Evolutionary conservation across 2,113 vertebrate genomes (phyloP), one percentile per base, ranked within the genome.

Genomic region (Thalassarche chlororhynchos): DNA sequence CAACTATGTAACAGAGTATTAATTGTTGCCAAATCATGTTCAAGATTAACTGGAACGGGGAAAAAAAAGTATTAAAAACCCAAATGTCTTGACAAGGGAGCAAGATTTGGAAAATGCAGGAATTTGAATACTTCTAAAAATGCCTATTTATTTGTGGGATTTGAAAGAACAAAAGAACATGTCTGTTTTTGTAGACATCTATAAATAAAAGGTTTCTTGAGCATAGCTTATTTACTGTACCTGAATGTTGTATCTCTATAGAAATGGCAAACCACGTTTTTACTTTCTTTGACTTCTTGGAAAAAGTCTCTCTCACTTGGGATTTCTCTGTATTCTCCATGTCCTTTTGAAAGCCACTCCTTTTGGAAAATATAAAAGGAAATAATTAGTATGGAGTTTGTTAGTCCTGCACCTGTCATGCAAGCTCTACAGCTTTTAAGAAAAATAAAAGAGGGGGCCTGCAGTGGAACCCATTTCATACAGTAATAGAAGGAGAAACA

Each of bases 321-420:
- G 69, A 99, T 98, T 98, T 99, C 99, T 98, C 97, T 98, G 76
- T 99, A 99, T 97, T 99, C 99, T 23, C 99, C 99, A 42, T 99
- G 99, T 84, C 99, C 99, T 98, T 99, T 99, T 64, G 99, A 99
- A 94, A 99, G 96, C 99, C 99, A 99, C 93, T 99, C 99, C 99
- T 99, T 97, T 96, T 87, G 72, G 84, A 90, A 95, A 98, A 72
- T 26, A 79, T 34, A 93, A 87, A 96, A 96, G 49, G 8, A 84
- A 97, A 88, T 52, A 54, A 76, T 95, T 84, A 98, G 88, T 14
- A 95, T 47, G 14, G 51, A 81, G 29, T 64, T 46, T 42, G 40
- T 85, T 78, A 75, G 49, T 36, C 46, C 60, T 77, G 40, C 28
- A 87, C 6, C n/a, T 85, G 17, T 32, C 19, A 17, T 28, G 15